Base-by-base conservation (phyloP, 2,113 vertebrate species). In the Elachura formosa region DNA sequence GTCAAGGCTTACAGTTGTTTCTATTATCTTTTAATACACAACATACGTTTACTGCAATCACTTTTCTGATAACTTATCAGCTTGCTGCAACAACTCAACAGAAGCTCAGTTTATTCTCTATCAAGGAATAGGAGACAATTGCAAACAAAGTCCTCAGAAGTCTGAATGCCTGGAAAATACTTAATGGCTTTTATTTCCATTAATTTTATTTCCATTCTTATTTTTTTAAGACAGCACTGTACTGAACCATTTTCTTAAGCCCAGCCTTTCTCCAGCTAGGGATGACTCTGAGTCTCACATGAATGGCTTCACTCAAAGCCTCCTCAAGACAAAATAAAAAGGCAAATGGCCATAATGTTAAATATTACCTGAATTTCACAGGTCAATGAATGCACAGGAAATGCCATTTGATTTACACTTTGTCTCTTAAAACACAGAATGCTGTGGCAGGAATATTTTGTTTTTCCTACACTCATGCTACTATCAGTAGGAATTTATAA, bases 1-100 rank as follows among this genome's bases (percentile, higher is more conserved):
- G 52, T 76, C 75, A 91, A 91, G 49, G 22, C 29, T 56, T 72
- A 82, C 29, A 68, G 24, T 48, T 63, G 51, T 55, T 87, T 94
- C 40, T 46, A 20, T 38, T 87, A 64, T 14, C 28, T 81, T 89
- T 81, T 75, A 77, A 71, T 36, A 49, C 55, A 33, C 15, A 80
- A 63, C 22, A 49, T 17, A 33, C 5, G 87, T 75, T 87, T 67
- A 64, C 25, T 73, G 55, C 25, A 67, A 73, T 62, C 34, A 59
- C 38, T 84, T 89, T 77, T 51, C 73, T 78, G 56, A 31, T 34
- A 86, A 38, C 48, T 71, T 86, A 87, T 68, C 40, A 12, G 23
- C 48, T 80, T 77, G 46, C 33, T 85, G 13, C 51, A 41, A 33
- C 13, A 83, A 46, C 43, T 85, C 38, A 83, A 76, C 24, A 56